These are phyloP conservation scores for Nyctalus aviator DNA, from an alignment of 2,797 vertebrate species.

Conservation along the genomic window DNA sequence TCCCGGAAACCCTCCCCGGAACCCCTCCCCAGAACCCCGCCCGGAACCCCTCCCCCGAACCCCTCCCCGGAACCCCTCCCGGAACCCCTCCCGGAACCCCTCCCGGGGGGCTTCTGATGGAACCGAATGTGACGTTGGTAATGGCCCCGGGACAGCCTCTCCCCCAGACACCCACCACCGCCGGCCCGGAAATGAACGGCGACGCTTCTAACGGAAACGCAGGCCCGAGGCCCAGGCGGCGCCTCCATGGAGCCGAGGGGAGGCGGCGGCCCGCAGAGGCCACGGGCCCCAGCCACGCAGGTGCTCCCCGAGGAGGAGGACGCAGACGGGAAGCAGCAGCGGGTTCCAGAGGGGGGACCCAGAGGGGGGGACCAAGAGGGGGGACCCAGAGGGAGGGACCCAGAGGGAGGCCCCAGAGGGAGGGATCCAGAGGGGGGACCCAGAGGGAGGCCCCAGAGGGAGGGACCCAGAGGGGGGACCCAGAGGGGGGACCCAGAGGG, in stretches of 20 bases:
- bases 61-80: too few relatives aligned
- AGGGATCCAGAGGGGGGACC: too few relatives aligned
- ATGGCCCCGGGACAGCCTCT: slow-evolving; percentile 15
- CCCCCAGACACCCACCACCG: neutral
- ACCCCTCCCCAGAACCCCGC: too few relatives aligned
- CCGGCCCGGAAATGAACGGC: neutral
- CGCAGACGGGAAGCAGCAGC: neutral
- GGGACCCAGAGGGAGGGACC: too few relatives aligned
- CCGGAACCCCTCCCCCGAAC: too few relatives aligned
- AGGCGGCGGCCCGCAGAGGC: neutral
- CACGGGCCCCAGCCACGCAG: accelerated
- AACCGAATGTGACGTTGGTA: slow-evolving; percentile 44
- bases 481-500: too few relatives aligned
- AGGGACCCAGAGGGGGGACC: too few relatives aligned
- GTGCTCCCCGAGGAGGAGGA: neutral
- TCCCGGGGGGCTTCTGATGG: neutral
- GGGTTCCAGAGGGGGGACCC: neutral
- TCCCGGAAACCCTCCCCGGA: too few relatives aligned
- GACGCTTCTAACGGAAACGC: neutral
- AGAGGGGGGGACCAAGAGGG: too few relatives aligned
- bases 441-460: too few relatives aligned
- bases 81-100: too few relatives aligned
- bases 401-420: too few relatives aligned
- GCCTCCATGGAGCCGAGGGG: neutral
- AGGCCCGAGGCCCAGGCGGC: accelerated